Base-by-base conservation (phyloP, 1,140 invertebrate species). In the Notospermus geniculatus region DNA sequence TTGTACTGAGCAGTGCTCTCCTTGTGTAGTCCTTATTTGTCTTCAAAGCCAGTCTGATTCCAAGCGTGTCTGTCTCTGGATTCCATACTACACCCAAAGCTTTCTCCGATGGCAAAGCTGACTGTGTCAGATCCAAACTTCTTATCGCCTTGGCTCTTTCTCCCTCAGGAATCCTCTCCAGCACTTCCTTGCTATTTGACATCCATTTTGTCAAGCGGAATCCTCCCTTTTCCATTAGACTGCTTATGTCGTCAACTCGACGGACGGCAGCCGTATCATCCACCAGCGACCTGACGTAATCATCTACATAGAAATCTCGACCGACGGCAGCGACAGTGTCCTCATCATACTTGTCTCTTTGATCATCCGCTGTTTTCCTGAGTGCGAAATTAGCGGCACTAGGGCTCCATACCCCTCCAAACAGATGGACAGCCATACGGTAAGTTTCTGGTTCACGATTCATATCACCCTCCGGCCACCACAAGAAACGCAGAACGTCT, bases 371-470 rank as follows among this genome's bases (percentile, higher is more conserved):
- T 32, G 55, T 60, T 29, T 62, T 27, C 36, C 55, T 61, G 19
- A 71, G 50, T 28, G 55, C 65, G 30, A 50, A 66, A 54, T 59
- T 59, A 15, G 63, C 54, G 53, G 53, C 60, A 36, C 60, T 59
- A 27, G 68, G 68, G 25, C 66, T 66, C 22, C 66, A 66, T 0
- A 56, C 39, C 11, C 59, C 58, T 5, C 66, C 66, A 54, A 68
- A 70, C 50, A 66, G 32, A 55, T 68, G 63, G 13, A 65, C 63
- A 11, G 13, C 57, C 68, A 68, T 70, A 36, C 60, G 36, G 57
- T 68, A 65, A 2, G 56, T 60, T 2, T 25, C 22, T 11, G 59
- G 57, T 25, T 66, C 27, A 23, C 28, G 27, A 13, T 53, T n/a
- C n/a, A 66, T 4, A 53, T 64, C 53, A 7, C 60, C 65, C 36